Evolutionary conservation across 1,140 invertebrate genomes (phyloP).

Genomic region (Tetragnatha versicolor): DNA sequence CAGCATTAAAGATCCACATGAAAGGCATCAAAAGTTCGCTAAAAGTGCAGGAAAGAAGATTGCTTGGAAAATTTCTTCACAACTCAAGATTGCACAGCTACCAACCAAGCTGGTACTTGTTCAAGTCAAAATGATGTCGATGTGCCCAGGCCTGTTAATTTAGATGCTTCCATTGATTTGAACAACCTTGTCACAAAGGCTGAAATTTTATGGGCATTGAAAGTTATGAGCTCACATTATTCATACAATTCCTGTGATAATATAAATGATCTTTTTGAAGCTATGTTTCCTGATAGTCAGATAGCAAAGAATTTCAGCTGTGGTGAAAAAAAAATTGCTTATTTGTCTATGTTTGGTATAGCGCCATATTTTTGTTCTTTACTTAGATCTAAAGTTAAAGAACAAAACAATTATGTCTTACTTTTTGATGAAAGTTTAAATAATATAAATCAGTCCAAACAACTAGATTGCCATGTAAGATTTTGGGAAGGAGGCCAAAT

Average conservation of each 20-base stretch:
- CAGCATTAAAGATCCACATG: not conserved
- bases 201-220: constrained; percentile 2
- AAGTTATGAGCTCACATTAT: not conserved
- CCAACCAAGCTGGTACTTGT: not conserved
- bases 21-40: not conserved
- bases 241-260: not conserved
- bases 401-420: not conserved
- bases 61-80: not conserved
- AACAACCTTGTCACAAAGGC: not conserved
- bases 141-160: not conserved
- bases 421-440: constrained; percentile 22
- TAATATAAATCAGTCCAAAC: not conserved
- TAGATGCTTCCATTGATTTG: not conserved
- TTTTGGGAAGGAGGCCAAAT: constrained; percentile 3
- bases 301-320: constrained; percentile 22
- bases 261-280: not conserved
- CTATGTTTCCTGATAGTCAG: constrained; percentile 35
- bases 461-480: constrained; percentile 26
- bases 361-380: constrained; percentile 19
- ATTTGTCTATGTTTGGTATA: constrained; percentile 4
- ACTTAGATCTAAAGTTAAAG: not conserved
- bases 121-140: not conserved
- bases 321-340: constrained; percentile 17
- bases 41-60: not conserved
- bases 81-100: not conserved